phyloP scores from a whole-genome alignment of 2,113 vertebrate genomes.

The Oryzias celebensis region DNA sequence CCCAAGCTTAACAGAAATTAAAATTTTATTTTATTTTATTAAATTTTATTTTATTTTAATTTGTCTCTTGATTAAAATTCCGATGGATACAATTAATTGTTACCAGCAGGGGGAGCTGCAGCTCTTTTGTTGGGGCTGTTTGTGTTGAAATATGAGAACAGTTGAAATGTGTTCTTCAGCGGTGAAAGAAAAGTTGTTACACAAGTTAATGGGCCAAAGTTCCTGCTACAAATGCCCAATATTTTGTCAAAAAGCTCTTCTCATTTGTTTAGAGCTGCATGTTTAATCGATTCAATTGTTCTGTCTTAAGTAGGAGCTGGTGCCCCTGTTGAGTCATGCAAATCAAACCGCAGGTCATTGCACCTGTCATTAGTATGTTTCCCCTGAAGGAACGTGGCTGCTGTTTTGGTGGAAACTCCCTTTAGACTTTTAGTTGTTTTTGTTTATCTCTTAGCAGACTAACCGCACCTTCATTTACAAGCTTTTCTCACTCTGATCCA shows the following conservation, averaged over 20 bases:
- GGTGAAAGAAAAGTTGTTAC: too few species aligned
- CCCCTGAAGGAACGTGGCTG: conserved; percentile 5
- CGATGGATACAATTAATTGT: background rate
- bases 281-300: too few species aligned
- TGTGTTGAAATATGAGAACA: background rate
- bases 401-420: conserved; percentile 59
- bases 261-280: too few species aligned
- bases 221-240: background rate
- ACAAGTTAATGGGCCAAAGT: background rate
- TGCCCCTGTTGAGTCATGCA: conserved; percentile 28
- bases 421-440: conserved; percentile 48
- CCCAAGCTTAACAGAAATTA: too few species aligned
- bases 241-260: background rate
- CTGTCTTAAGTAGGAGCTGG: too few species aligned
- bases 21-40: too few species aligned
- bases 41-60: too few species aligned
- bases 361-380: conserved; percentile 48
- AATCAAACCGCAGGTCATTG: conserved; percentile 31
- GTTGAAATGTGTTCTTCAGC: too few species aligned
- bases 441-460: conserved; percentile 35
- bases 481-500: conserved; percentile 35
- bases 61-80: too few species aligned
- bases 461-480: conserved; percentile 11
- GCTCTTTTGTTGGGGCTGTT: background rate
- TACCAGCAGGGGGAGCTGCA: conserved; percentile 49